Evolutionary conservation across 2,888 invertebrate species (phyloP).

Genomic region (Meloe dianella): DNA sequence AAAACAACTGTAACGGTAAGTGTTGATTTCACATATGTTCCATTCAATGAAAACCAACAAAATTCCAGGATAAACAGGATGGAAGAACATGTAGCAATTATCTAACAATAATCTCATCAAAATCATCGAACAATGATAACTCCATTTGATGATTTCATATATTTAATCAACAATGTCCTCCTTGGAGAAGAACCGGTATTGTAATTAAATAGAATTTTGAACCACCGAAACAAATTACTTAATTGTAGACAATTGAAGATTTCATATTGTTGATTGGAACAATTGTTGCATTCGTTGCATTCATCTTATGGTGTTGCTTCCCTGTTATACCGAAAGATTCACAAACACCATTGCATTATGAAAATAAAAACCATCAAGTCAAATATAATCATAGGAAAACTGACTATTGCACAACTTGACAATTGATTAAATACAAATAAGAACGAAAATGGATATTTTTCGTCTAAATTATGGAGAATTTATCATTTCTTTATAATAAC

Average conservation of each 20-base stretch:
- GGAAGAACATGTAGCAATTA: conserved; percentile 19
- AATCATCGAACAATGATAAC: conserved; percentile 26
- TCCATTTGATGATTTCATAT: conserved; percentile 67
- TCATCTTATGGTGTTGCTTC: conserved; percentile 70
- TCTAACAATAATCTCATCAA: not conserved
- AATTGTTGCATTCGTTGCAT: conserved; percentile 68
- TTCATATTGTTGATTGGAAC: conserved; percentile 68
- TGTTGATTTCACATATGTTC: not conserved
- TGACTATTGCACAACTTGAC: conserved; percentile 45
- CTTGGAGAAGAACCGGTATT: conserved; percentile 69
- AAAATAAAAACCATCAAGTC: conserved; percentile 52
- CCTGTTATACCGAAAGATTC: conserved; percentile 59
- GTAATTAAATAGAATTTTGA: not conserved
- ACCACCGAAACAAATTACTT: too few species aligned
- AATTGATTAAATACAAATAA: conserved; percentile 2
- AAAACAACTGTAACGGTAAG: not conserved
- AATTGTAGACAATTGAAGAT: conserved; percentile 66
- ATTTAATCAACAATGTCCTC: conserved; percentile 66
- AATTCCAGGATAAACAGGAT: not conserved
- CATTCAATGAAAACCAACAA: not conserved
- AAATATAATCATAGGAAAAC: conserved; percentile 49
- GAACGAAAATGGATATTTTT: not conserved
- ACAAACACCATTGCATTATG: conserved; percentile 50
- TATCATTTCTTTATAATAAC: not conserved
- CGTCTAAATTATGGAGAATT: not conserved